Conservation (phyloP, 2,797 vertebrate genomes). For the Heliangelus exortis region DNA sequence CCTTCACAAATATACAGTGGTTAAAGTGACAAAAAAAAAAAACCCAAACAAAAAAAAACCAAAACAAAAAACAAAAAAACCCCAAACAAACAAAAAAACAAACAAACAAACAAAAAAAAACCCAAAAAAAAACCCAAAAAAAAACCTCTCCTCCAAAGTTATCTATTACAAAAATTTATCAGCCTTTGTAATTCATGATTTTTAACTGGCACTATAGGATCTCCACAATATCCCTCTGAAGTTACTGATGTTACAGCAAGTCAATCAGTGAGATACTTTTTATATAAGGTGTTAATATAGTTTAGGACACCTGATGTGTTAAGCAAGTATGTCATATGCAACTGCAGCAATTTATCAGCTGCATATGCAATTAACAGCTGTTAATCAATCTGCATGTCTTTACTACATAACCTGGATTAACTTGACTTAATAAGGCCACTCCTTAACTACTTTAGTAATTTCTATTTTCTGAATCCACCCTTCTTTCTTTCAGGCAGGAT, state of each 20-base stretch:
- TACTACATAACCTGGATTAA: neutral
- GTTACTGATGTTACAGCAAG: neutral
- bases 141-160: neutral
- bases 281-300: neutral
- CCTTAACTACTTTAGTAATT: constrained; percentile 15
- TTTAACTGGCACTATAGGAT: neutral
- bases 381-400: neutral
- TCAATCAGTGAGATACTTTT: neutral
- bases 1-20: neutral
- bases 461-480: neutral
- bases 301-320: neutral
- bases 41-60: no score
- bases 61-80: no score
- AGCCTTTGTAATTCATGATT: neutral
- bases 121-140: no score
- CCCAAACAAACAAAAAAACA: no score
- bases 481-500: neutral
- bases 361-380: neutral
- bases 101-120: no score
- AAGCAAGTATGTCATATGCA: neutral
- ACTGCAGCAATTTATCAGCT: neutral
- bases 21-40: neutral
- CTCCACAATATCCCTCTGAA: neutral
- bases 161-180: neutral
- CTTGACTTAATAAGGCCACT: neutral